A percentile compares a stretch with the other conserved stretches of the same genome.
These are phyloP conservation scores for Leuctra nigra DNA, from an alignment of 2,888 invertebrate genomes.

Conservation along the genomic window DNA sequence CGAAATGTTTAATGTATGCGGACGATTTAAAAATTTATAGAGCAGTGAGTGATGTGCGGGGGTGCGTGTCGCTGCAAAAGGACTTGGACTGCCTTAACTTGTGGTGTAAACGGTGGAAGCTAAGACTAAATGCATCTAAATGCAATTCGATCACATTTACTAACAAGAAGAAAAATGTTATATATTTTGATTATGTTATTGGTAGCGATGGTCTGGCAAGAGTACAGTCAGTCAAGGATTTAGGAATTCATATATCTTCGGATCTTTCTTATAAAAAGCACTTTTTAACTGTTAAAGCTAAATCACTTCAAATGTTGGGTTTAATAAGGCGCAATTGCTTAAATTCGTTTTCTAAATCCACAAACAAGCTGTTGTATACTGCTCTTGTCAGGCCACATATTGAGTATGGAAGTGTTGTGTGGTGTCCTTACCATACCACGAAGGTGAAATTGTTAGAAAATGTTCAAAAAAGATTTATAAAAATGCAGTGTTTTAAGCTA, in stretches of 20 bases:
- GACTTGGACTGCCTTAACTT: background rate
- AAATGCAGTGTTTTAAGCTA: background rate
- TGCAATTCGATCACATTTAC: constrained; percentile 3
- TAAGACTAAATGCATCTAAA: background rate
- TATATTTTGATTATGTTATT: background rate
- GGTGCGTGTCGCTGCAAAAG: background rate
- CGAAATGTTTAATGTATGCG: constrained; percentile 10
- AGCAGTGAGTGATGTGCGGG: background rate
- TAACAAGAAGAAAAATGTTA: constrained; percentile 1
- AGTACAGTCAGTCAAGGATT: background rate
- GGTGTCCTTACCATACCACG: background rate
- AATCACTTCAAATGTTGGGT: background rate
- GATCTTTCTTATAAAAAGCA: background rate
- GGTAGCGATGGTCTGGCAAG: background rate
- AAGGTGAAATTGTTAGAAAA: background rate
- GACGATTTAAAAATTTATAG: constrained; percentile 4
- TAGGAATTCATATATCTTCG: background rate
- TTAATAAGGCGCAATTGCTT: background rate
- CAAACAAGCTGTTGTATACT: background rate
- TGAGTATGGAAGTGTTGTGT: constrained; percentile 7
- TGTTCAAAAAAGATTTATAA: background rate
- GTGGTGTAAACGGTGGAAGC: constrained; percentile 5
- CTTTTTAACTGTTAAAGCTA: background rate
- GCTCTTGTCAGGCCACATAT: constrained; percentile 7
- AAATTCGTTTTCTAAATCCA: background rate